Percentiles rank a stretch among this genome's conserved stretches.
These are phyloP conservation scores for Eulemur rubriventer DNA, from an alignment of 2,797 vertebrate genomes.

Conservation along the genomic window DNA sequence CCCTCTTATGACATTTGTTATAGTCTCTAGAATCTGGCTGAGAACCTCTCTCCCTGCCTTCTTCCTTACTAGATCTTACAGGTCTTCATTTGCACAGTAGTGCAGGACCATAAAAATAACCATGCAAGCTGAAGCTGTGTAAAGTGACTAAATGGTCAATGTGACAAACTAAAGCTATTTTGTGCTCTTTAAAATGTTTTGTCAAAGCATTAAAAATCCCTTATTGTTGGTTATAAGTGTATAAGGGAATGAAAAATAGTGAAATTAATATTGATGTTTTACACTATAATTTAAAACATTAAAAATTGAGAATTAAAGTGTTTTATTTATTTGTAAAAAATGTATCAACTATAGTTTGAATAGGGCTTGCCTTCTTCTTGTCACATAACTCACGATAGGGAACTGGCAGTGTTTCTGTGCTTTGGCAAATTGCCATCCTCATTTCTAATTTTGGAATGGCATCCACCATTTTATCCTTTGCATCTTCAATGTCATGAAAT, in stretches of 20 bases:
- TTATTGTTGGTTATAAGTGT: background rate
- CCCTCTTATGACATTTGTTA: background rate
- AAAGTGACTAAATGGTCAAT: background rate
- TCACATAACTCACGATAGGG: background rate
- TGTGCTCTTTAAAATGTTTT: background rate
- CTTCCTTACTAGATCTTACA: background rate
- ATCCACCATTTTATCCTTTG: background rate
- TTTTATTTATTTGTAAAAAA: background rate
- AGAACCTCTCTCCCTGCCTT: background rate
- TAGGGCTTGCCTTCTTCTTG: background rate
- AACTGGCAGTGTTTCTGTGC: too few species aligned
- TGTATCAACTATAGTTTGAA: background rate
- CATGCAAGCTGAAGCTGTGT: background rate
- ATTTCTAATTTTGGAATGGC: background rate
- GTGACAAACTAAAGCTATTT: background rate
- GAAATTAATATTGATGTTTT: background rate
- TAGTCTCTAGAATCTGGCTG: fast-evolving
- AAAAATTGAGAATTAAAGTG: background rate
- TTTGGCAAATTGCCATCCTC: background rate
- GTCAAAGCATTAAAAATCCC: background rate
- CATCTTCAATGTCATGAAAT: background rate
- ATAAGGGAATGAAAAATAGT: background rate
- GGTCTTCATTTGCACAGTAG: background rate
- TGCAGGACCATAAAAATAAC: background rate
- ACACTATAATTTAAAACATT: background rate